A percentile compares a stretch with the other conserved stretches of the same genome.
phyloP scores from a whole-genome alignment of 2,888 invertebrate genomes.

The Folsomia candida region DNA sequence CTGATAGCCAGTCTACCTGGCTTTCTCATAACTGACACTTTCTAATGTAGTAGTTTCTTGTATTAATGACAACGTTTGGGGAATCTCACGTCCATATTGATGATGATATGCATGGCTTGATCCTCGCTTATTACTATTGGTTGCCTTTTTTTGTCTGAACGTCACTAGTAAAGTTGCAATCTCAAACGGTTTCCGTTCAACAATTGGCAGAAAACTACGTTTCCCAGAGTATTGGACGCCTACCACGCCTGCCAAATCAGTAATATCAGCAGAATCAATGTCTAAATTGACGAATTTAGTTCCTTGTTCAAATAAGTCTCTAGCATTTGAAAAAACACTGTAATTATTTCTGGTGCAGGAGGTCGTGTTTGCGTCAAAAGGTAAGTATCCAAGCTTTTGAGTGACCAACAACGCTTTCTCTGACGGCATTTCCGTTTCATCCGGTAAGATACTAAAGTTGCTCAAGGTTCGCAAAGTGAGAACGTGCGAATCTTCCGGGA shows the following conservation, averaged over 20 bases:
- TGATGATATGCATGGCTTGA: too few species aligned
- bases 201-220: not conserved
- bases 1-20: too few species aligned
- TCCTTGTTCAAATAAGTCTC: conserved; percentile 5
- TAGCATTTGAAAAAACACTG: not conserved
- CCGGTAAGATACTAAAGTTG: conserved; percentile 57
- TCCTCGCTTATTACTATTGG: too few species aligned
- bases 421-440: conserved; percentile 18
- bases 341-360: not conserved
- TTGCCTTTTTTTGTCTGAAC: too few species aligned
- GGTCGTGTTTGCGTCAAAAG: conserved; percentile 13
- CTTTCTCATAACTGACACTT: too few species aligned
- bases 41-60: too few species aligned
- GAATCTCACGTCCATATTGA: too few species aligned
- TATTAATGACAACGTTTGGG: too few species aligned
- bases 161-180: conserved; percentile 19
- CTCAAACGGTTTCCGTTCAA: conserved; percentile 15
- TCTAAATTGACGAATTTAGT: conserved; percentile 10
- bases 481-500: conserved; percentile 77
- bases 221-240: not conserved
- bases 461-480: conserved; percentile 74
- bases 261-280: not conserved
- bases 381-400: conserved; percentile 27
- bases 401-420: conserved; percentile 28
- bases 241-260: conserved; percentile 13